phyloP scores from a whole-genome alignment of 2,113 vertebrate species.

The Accipiter virgatus region DNA sequence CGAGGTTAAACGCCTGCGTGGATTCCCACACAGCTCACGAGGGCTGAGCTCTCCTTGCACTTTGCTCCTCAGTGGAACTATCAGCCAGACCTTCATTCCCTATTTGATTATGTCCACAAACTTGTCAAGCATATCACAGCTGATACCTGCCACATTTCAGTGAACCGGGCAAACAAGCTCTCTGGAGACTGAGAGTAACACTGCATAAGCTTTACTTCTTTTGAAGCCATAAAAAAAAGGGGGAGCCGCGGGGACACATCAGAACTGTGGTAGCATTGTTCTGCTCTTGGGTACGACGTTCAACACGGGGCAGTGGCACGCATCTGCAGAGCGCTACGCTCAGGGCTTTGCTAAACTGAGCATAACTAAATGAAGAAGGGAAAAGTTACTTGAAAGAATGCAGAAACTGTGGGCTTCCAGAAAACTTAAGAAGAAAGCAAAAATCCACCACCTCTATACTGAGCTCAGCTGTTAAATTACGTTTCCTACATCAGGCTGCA shows the following conservation, averaged over 20 bases:
- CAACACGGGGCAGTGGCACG: background rate
- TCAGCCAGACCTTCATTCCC: background rate
- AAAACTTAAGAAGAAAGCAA: background rate
- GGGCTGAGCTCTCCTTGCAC: background rate
- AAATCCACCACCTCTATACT: background rate
- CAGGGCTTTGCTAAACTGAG: background rate
- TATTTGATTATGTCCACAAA: constrained; percentile 7
- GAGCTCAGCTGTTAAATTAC: background rate
- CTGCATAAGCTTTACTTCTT: background rate
- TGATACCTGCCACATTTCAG: background rate
- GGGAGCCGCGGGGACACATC: fast-evolving
- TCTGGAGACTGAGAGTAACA: background rate
- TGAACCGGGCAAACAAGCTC: background rate
- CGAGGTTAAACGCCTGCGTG: fast-evolving
- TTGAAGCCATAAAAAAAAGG: background rate
- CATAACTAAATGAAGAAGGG: background rate
- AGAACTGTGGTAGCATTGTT: background rate
- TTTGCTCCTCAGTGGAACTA: background rate
- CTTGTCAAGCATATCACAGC: background rate
- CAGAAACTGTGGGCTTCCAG: background rate
- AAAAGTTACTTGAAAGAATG: background rate
- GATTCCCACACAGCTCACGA: background rate
- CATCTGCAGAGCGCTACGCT: background rate
- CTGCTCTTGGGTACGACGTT: background rate
- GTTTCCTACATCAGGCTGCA: background rate